phyloP scores from a whole-genome alignment of 2,888 invertebrate genomes.

The Dioctria rufipes region DNA sequence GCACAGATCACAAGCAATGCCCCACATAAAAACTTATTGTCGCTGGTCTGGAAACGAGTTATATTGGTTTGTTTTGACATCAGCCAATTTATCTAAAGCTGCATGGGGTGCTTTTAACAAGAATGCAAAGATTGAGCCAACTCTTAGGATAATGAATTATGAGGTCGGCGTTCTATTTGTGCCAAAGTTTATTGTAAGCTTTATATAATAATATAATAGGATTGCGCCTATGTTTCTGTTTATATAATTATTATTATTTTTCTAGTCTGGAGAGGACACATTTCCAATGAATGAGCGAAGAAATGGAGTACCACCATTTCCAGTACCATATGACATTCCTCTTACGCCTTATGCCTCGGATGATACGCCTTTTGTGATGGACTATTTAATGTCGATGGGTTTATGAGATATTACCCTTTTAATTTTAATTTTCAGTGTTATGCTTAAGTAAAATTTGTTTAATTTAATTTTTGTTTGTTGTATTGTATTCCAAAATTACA shows the following conservation, averaged over 20 bases:
- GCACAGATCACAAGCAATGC: constrained; percentile 87
- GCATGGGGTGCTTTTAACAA: constrained; percentile 90
- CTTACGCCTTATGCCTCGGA: constrained; percentile 78
- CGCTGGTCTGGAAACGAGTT: constrained; percentile 79
- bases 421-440: too few species aligned
- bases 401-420: too few species aligned
- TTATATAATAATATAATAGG: not conserved
- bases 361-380: constrained; percentile 81
- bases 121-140: constrained; percentile 74
- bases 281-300: constrained; percentile 73
- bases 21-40: constrained; percentile 94
- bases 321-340: constrained; percentile 89
- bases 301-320: constrained; percentile 71
- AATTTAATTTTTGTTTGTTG: too few species aligned
- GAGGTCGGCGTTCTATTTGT: constrained; percentile 93
- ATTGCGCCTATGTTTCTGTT: too few species aligned
- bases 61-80: constrained; percentile 89
- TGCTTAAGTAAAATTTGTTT: too few species aligned
- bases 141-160: constrained; percentile 84
- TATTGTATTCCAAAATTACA: too few species aligned
- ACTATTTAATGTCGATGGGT: constrained; percentile 71
- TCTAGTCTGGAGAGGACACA: constrained; percentile 75
- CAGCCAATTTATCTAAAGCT: constrained; percentile 96
- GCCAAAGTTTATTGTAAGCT: constrained; percentile 85
- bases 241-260: constrained; percentile 41